Conservation (phyloP, 2,888 invertebrate species). For the Eupithecia vulgata region DNA sequence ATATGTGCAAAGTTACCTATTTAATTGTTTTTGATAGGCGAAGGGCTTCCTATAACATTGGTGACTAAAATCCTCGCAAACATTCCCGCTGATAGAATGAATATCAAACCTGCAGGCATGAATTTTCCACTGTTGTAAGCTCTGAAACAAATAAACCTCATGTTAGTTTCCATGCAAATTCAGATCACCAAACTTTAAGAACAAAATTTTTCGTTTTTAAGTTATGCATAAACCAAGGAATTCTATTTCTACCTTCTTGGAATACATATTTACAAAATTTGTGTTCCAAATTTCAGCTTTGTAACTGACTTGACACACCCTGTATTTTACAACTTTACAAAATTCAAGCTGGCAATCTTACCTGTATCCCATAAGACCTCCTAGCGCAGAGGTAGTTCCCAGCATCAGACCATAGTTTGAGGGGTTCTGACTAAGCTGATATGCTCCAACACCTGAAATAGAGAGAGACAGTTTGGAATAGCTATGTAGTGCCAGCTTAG, state of each 20-base stretch:
- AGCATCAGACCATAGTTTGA: conserved; percentile 90
- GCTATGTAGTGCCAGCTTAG: no score
- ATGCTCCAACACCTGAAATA: conserved; percentile 88
- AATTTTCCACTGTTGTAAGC: conserved; percentile 93
- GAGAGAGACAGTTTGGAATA: background rate
- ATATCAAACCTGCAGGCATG: conserved; percentile 97
- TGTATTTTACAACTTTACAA: background rate
- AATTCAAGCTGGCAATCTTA: background rate
- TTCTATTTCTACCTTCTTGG: no score
- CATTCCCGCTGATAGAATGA: conserved; percentile 86
- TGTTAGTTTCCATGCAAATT: no score
- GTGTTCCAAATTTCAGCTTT: no score
- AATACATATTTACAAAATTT: no score
- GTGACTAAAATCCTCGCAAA: conserved; percentile 80
- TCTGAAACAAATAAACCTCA: conserved; percentile 67
- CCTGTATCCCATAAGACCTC: conserved; percentile 93
- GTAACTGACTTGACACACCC: no score
- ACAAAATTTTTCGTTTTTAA: no score
- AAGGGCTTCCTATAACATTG: conserved; percentile 67
- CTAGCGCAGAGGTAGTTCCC: conserved; percentile 90
- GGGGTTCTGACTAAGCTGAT: conserved; percentile 90
- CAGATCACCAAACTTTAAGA: no score
- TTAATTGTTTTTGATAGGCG: conserved; percentile 56
- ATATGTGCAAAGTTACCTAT: background rate
- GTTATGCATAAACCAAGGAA: no score